Evolutionary conservation across 2,113 vertebrate species (phyloP), one percentile per base, ranked within the genome.

Genomic region (Columba livia): DNA sequence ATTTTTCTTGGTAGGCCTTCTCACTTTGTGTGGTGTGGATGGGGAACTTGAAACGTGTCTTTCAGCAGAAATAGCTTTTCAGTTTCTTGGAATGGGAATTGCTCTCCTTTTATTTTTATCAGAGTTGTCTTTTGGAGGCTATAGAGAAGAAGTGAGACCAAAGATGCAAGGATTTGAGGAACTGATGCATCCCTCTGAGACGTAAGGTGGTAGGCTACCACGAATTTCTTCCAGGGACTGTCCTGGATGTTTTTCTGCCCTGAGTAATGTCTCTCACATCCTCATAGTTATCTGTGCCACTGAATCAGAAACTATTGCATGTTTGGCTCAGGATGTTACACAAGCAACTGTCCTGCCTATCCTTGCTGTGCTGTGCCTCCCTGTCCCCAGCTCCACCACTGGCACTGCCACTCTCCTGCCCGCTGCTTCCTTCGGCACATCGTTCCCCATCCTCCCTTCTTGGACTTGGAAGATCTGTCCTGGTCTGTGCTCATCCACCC

Each of bases 381-480:
- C 32, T 3, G 14, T 36, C 60, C 42, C 44, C 34, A 51, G 60
- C 47, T 40, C 15, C 6, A 5, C 9, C 48, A 6, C 18, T 9
- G 10, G 20, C 66, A 48, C 58, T 8, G 1, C 40, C 1, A 9
- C 85, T 84, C 23, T 42, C 48, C 50, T 29, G 44, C 44, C 15
- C 0, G 2, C 38, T 47, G 26, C 48, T 54, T 61, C 31, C 38
- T n/a, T 0, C 1, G 51, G 13, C 4, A 1, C 47, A 18, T 28
- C 11, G 2, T 6, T 34, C 57, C 48, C 9, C n/a, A 32, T 36
- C 48, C 25, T 36, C n/a, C 54, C 15, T 48, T 15, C 36, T 8
- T 0, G 5, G 16, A 15, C 17, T 53, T 1, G 0, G 25, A 10
- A 69, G 10, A 8, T 72, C 53, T 42, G 28, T 26, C 32, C 47